phyloP scores from a whole-genome alignment of 2,797 vertebrate species.

The Myripristis murdjan region DNA sequence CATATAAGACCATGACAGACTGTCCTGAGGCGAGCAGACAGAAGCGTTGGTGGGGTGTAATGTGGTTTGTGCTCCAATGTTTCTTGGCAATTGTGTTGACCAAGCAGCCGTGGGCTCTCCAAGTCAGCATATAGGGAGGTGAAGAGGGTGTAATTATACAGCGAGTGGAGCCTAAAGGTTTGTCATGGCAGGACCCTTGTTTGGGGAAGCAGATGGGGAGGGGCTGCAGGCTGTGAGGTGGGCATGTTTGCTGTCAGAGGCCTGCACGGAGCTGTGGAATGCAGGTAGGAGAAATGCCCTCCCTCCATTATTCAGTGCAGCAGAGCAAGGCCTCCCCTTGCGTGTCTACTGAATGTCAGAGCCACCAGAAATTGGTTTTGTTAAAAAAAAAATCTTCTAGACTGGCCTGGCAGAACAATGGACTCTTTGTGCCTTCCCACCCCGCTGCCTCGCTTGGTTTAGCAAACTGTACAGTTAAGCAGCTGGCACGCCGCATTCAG shows the following conservation, averaged over 20 bases:
- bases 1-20: constrained; percentile 37
- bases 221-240: not conserved
- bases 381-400: constrained; percentile 11
- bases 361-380: constrained; percentile 41
- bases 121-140: not conserved
- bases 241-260: not conserved
- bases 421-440: constrained; percentile 61
- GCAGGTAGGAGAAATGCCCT: constrained; percentile 4
- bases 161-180: not conserved
- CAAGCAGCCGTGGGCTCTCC: not conserved
- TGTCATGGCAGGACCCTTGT: not conserved
- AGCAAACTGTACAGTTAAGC: constrained; percentile 52
- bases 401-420: constrained; percentile 63
- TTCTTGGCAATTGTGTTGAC: not conserved
- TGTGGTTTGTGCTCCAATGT: not conserved
- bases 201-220: not conserved
- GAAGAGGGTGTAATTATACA: not conserved
- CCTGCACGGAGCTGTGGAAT: not conserved
- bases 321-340: not conserved
- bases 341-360: constrained; percentile 30
- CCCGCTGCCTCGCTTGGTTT: constrained; percentile 39
- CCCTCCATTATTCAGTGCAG: constrained; percentile 12
- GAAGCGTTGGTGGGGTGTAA: not conserved
- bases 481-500: constrained; percentile 45
- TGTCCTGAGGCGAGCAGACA: constrained; percentile 20